Evolutionary conservation across 2,113 vertebrate species (phyloP).

Genomic region (Platysternon megacephalum): DNA sequence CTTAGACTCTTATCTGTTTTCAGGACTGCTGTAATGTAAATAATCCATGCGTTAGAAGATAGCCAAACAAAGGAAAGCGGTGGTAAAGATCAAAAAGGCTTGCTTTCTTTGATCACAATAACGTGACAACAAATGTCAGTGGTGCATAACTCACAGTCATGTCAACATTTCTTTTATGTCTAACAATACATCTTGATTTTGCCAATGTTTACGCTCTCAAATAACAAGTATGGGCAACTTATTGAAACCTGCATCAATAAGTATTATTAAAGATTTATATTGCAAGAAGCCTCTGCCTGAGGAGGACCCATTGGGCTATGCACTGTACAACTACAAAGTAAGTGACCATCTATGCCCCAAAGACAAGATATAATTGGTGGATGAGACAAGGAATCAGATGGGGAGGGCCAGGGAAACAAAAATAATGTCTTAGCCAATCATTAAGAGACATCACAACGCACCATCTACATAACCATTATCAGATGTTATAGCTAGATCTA

Average conservation of each 20-base stretch:
- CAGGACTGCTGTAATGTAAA: not conserved
- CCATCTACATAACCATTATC: rapidly evolving
- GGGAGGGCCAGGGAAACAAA: not conserved
- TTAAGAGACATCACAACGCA: rapidly evolving
- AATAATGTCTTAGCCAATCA: rapidly evolving
- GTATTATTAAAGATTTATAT: not conserved
- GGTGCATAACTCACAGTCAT: not conserved
- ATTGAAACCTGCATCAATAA: not conserved
- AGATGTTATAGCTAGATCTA: not conserved
- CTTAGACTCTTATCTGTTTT: not conserved
- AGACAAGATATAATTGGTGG: not conserved
- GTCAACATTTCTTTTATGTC: not conserved
- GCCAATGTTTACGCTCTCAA: not conserved
- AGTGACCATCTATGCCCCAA: not conserved
- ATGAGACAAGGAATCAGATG: not conserved
- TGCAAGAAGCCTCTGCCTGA: not conserved
- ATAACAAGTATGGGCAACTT: not conserved
- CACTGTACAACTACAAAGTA: not conserved
- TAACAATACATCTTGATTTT: not conserved
- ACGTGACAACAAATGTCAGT: not conserved
- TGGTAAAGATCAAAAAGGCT: not conserved
- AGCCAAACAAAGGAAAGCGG: not conserved
- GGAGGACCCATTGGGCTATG: not conserved
- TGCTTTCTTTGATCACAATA: not conserved
- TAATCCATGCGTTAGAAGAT: not conserved